phyloP scores from a whole-genome alignment of 2,113 vertebrate genomes.

The Podocnemis expansa region DNA sequence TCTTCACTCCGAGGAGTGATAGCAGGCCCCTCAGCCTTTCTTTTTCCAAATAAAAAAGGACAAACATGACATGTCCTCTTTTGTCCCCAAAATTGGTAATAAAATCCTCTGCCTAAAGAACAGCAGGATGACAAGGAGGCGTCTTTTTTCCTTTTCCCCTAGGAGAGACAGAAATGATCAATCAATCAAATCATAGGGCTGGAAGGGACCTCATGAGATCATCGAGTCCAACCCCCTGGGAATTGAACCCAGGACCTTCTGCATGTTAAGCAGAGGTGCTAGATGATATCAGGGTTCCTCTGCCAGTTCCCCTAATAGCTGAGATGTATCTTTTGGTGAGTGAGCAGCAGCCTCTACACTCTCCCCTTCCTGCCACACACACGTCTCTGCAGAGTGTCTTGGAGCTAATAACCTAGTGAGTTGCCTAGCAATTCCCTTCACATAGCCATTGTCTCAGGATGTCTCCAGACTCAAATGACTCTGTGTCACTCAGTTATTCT shows the following conservation, averaged over 20 bases:
- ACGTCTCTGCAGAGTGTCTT: not conserved
- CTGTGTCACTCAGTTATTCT: not conserved
- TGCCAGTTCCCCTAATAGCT: not conserved
- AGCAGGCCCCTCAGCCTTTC: not conserved
- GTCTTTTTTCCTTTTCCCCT: not conserved
- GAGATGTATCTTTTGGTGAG: not conserved
- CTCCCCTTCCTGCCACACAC: not conserved
- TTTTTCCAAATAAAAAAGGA: not conserved
- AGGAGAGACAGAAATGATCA: not conserved
- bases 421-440: not conserved
- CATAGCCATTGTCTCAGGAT: not conserved
- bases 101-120: not conserved
- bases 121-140: not conserved
- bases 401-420: not conserved
- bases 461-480: not conserved
- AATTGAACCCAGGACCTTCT: too few relatives aligned
- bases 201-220: too few relatives aligned
- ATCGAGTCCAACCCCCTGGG: too few relatives aligned
- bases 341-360: not conserved
- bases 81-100: not conserved
- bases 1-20: not conserved
- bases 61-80: too few relatives aligned
- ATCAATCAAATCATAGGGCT: too few relatives aligned
- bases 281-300: not conserved
- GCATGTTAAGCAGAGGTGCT: too few relatives aligned